Evolutionary conservation across 2,113 vertebrate species (phyloP).

Genomic region (Myiozetetes cayanensis): DNA sequence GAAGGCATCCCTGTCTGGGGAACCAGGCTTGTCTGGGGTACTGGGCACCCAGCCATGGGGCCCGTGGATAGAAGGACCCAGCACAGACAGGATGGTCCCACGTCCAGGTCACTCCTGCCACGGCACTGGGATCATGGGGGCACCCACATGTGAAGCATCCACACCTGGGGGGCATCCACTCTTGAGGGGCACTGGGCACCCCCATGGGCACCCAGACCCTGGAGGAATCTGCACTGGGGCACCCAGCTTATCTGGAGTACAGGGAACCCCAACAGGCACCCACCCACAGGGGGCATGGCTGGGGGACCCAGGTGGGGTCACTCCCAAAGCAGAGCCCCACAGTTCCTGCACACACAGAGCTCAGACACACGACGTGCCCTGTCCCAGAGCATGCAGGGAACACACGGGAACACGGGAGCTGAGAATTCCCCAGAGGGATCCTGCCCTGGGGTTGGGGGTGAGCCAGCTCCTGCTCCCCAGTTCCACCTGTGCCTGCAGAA

Average conservation of each 20-base stretch:
- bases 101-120: too few relatives aligned
- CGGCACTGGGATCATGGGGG: too few relatives aligned
- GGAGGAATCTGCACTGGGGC: too few relatives aligned
- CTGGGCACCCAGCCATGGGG: neutral
- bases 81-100: neutral
- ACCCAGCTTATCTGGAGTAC: too few relatives aligned
- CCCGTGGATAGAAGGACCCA: neutral
- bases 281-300: too few relatives aligned
- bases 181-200: too few relatives aligned
- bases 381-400: neutral
- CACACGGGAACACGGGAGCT: neutral
- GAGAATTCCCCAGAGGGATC: neutral
- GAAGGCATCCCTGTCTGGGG: too few relatives aligned
- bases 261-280: too few relatives aligned
- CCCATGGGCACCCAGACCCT: neutral
- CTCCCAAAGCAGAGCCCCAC: neutral
- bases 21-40: too few relatives aligned
- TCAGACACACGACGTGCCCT: accelerated
- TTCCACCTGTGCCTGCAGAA: accelerated
- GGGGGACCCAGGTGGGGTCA: too few relatives aligned
- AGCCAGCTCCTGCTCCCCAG: accelerated
- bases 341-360: neutral
- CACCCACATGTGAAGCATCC: too few relatives aligned
- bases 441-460: neutral
- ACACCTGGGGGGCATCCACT: neutral